Evolutionary conservation across 1,140 invertebrate genomes (phyloP).

Genomic region (Sitophilus oryzae): DNA sequence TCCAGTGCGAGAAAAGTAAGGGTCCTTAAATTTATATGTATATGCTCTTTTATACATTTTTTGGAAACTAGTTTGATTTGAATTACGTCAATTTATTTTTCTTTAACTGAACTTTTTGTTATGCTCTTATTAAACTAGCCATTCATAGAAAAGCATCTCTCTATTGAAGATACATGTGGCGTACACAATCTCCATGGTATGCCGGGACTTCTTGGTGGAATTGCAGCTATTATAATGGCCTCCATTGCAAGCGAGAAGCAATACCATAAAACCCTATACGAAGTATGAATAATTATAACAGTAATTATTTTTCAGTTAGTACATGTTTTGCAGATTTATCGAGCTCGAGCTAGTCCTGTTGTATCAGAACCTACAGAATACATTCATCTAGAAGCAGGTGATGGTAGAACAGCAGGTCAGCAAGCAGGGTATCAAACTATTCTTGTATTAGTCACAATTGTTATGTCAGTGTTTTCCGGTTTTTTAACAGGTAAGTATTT

Average conservation of each 20-base stretch:
- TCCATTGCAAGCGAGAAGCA: slow-evolving; percentile 56
- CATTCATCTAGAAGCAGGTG: slow-evolving; percentile 40
- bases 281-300: slow-evolving; percentile 19
- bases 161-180: slow-evolving; percentile 89
- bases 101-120: too few relatives aligned
- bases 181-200: slow-evolving; percentile 95
- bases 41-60: slow-evolving; percentile 14
- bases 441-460: slow-evolving; percentile 64
- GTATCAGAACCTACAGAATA: slow-evolving; percentile 15
- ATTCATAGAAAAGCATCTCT: slow-evolving; percentile 57
- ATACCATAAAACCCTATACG: slow-evolving; percentile 50
- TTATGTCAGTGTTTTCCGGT: slow-evolving; percentile 68
- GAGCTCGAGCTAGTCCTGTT: slow-evolving; percentile 44
- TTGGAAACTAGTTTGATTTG: background rate
- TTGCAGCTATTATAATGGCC: slow-evolving; percentile 73
- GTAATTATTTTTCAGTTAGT: background rate
- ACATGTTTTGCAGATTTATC: slow-evolving; percentile 45
- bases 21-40: background rate
- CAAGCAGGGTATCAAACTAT: slow-evolving; percentile 78
- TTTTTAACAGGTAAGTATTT: slow-evolving; percentile 64
- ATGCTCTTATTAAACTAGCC: too few relatives aligned
- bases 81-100: background rate
- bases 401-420: slow-evolving; percentile 55
- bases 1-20: too few relatives aligned
- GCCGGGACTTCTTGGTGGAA: slow-evolving; percentile 80